Conservation (phyloP, 2,797 vertebrate genomes). For the Triplophysa yarkandensis region DNA sequence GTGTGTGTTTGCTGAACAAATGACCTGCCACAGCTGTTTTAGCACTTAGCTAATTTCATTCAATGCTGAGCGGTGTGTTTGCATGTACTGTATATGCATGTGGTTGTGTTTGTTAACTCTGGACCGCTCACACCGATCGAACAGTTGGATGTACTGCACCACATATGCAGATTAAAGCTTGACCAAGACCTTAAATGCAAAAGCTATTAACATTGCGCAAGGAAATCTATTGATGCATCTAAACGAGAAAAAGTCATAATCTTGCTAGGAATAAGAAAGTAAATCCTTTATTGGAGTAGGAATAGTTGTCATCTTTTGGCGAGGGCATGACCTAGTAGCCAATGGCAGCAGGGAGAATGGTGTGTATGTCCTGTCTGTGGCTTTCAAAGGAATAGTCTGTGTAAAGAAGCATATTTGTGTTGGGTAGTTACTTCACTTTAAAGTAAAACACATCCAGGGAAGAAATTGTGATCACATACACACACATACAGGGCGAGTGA, state of each 20-base stretch:
- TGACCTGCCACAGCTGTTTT: slow-evolving; percentile 71
- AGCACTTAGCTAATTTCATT: slow-evolving; percentile 73
- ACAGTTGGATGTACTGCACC: neutral
- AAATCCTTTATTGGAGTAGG: slow-evolving; percentile 74
- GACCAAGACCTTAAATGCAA: slow-evolving; percentile 10
- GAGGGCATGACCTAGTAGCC: slow-evolving; percentile 70
- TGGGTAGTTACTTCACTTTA: slow-evolving; percentile 50
- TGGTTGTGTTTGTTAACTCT: slow-evolving; percentile 40
- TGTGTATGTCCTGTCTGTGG: slow-evolving; percentile 21
- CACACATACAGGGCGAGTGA: slow-evolving; percentile 79
- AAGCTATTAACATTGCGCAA: neutral
- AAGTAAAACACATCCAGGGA: slow-evolving; percentile 73
- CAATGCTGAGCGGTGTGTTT: slow-evolving; percentile 62
- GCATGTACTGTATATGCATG: slow-evolving; percentile 23
- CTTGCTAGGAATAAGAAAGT: slow-evolving; percentile 74
- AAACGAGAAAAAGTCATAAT: slow-evolving; percentile 58
- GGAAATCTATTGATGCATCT: neutral
- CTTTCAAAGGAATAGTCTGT: slow-evolving; percentile 30
- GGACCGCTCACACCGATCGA: slow-evolving; percentile 12
- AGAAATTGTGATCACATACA: slow-evolving; percentile 78
- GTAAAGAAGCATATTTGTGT: slow-evolving; percentile 55
- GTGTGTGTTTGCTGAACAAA: slow-evolving; percentile 78
- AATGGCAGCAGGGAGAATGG: slow-evolving; percentile 20
- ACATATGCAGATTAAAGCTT: neutral
- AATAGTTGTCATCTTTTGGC: slow-evolving; percentile 79